Evolutionary conservation across 2,113 vertebrate species (phyloP).

Genomic region (Herpailurus yagouaroundi): DNA sequence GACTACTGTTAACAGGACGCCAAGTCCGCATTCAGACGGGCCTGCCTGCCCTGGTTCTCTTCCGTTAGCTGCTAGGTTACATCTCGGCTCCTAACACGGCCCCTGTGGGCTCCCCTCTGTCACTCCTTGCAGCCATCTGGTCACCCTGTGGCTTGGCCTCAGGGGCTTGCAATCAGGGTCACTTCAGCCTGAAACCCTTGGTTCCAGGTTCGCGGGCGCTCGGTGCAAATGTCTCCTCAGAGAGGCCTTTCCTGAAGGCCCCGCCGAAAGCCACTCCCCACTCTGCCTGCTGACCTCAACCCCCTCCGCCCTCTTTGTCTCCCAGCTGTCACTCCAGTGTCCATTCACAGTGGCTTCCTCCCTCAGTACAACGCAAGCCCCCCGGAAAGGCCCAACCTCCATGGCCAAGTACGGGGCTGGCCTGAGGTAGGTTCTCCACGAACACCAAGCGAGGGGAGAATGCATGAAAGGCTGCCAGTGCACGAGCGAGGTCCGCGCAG

Average conservation of each 20-base stretch:
- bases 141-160: too few relatives aligned
- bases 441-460: rapidly evolving
- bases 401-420: rapidly evolving
- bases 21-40: rapidly evolving
- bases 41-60: neutral
- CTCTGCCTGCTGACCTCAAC: too few relatives aligned
- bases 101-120: rapidly evolving
- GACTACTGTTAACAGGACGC: neutral
- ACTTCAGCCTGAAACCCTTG: neutral
- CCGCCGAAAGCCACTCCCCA: rapidly evolving
- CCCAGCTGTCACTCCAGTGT: rapidly evolving
- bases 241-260: rapidly evolving
- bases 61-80: too few relatives aligned
- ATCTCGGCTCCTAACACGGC: neutral
- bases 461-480: rapidly evolving
- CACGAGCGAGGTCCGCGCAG: rapidly evolving
- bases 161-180: neutral
- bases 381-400: rapidly evolving
- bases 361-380: rapidly evolving
- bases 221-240: too few relatives aligned
- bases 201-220: neutral
- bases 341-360: neutral
- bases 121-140: neutral
- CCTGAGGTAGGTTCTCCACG: rapidly evolving
- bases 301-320: rapidly evolving